Base-by-base conservation (phyloP, 2,113 vertebrate genomes). In the Mustela nigripes region DNA sequence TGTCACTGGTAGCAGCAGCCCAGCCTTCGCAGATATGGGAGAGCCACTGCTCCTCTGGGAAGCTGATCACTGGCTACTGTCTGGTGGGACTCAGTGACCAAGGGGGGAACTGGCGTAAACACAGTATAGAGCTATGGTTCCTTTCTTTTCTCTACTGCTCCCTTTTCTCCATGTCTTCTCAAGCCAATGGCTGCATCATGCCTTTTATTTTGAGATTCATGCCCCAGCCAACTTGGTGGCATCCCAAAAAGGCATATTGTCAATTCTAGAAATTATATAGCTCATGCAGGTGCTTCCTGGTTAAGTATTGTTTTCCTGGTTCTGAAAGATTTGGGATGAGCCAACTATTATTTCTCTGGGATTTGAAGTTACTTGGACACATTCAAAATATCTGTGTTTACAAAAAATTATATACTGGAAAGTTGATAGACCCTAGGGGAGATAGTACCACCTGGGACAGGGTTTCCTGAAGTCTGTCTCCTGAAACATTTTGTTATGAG, bases 341-440 rank as follows among this genome's bases (percentile, higher is more conserved):
- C 39, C 60, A 63, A 11, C 50, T 88, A 14, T 84, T 88, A 39
- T 21, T 82, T 48, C 39, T 83, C 65, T 60, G 60, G 36, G 16
- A 91, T 91, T 93, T 78, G 2, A 71, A 94, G 28, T 95, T 82
- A 45, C 60, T 83, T 91, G n/a, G 73, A 73, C 15, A 83, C 65
- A 83, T 93, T 91, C 15, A 91, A 73, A 95, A 50, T 88, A 88
- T 28, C 62, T 65, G 24, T 91, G 58, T 67, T 11, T 39, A 24
- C 0, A 50, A 65, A 96, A 91, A 33, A 19, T 78, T 60, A 28
- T 19, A 56, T 42, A 63, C 26, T 93, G 74, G 85, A 85, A 84
- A 42, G 31, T 62, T 74, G 33, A 10, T 45, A 56, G 53, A 1
- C 91, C 86, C 19, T 76, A 53, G 31, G 73, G 48, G 56, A 89